These are phyloP conservation scores for Dryadula phaetusa DNA, from an alignment of 2,888 invertebrate species.

Conservation along the genomic window DNA sequence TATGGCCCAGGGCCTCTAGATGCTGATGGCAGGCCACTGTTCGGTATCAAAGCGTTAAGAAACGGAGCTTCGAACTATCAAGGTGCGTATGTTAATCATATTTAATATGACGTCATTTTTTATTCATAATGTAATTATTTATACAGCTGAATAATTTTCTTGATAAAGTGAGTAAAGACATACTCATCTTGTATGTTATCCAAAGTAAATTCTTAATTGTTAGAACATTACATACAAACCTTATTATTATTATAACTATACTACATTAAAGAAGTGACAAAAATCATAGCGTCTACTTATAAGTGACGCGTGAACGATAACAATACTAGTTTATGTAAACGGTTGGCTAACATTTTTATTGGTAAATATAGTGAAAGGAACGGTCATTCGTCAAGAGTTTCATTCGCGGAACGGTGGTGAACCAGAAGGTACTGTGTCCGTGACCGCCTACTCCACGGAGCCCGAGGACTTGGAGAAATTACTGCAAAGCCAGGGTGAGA, in stretches of 20 bases:
- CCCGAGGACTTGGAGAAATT: constrained; percentile 82
- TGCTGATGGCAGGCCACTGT: constrained; percentile 90
- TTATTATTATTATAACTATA: not conserved
- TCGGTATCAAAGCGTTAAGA: constrained; percentile 89
- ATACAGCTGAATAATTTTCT: constrained; percentile 29
- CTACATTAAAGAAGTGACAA: not conserved
- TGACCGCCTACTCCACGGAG: constrained; percentile 88
- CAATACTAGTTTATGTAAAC: constrained; percentile 48
- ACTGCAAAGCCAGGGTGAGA: constrained; percentile 67
- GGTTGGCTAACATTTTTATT: constrained; percentile 47
- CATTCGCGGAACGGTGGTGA: constrained; percentile 88
- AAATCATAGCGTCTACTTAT: constrained; percentile 2
- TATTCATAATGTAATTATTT: constrained; percentile 37
- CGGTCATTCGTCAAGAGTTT: constrained; percentile 87
- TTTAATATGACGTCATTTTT: constrained; percentile 22
- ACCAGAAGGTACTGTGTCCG: constrained; percentile 87
- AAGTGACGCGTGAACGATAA: constrained; percentile 38
- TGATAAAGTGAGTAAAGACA: not conserved
- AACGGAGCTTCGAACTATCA: constrained; percentile 86
- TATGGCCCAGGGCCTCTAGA: constrained; percentile 93
- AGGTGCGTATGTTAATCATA: constrained; percentile 72
- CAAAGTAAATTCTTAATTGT: constrained; percentile 2
- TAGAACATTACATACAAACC: not conserved
- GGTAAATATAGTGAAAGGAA: constrained; percentile 86
- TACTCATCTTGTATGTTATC: not conserved